Evolutionary conservation across 2,888 invertebrate species (phyloP), one percentile per base, ranked within the genome.

Genomic region (Hofmannophila pseudospretella): DNA sequence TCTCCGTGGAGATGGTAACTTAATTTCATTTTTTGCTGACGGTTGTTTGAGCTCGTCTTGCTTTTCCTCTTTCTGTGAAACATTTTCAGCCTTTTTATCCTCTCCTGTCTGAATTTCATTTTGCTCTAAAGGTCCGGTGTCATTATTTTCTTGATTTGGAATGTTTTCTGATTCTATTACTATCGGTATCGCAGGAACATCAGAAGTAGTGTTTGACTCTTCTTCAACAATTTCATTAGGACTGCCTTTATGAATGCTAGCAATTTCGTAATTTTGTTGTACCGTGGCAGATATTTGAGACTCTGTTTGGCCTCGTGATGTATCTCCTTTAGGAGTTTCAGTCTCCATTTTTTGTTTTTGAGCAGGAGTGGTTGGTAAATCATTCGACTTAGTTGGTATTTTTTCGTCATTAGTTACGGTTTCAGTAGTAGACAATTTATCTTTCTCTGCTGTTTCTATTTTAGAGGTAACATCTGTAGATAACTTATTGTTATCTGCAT

Each of bases 81-180:
- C 47, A 42, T 42, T 55, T 51, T 68, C 72, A 69, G 67, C 59
- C 65, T 71, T 70, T 47, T 53, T 57, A 49, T 59, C 60, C 53
- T 61, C 67, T 67, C 54, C 58, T 58, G 42, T 54, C 34, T 52
- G 25, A 20, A 10, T 45, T 38, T 42, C 49, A 39, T 36, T 39
- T 46, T 57, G 46, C 41, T 46, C 36, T 47, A 39, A 38, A 32
- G 13, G 30, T 51, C 54, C 47, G 34, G 32, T 36, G 39, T 50
- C 36, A 26, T 52, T 47, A 47, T 16, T 23, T 39, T 51, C 52
- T 50, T 35, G 11, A 14, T 51, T 63, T 74, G 78, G 78, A 78
- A 78, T 78, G 77, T 73, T 56, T 67, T 62, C 54, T 54, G 57
- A 44, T 48, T 65, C 50, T 52, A 53, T 39, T 13, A 44, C 49